Evolutionary conservation across 37 sponge, comb jelly and placozoan genomes (phyloP), one percentile per base, ranked within the genome.

Genomic region (Halisarca cf. caerulea): DNA sequence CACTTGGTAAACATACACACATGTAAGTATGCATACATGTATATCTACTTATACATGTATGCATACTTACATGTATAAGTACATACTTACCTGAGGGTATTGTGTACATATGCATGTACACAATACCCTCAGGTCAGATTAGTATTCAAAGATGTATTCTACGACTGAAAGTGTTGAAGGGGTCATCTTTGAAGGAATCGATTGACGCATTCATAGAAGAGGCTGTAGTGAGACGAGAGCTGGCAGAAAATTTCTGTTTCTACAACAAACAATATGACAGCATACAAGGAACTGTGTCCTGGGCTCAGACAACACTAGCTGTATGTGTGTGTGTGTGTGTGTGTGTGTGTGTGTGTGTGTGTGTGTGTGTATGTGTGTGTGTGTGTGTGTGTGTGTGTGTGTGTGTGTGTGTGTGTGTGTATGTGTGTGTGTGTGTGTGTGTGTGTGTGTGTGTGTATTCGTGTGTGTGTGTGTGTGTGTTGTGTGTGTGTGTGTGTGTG

Each of bases 221-320:
- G 61, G 82, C 85, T 39, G 58, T 89, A 7, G 82, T 84, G 0
- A 55, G 89, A 54, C 45, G 85, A 44, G 89, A 89, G 69, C 42
- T 89, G 64, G 66, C 85, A 7, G 85, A 85, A 55, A 89, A 89
- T 58, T 89, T 79, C 66, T 89, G 89, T 62, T 80, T 33, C 77
- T 89, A 89, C 80, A 85, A 84, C 53, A 18, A 39, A 35, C 78
- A 89, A 21, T 89, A 89, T 80, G 89, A 89, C 82, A 74, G 42
- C 23, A 32, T 89, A 0, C 43, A 72, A 15, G 85, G 89, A 15
- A 82, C 82, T 8, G 72, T 81, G 8, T 23, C 41, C 25, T 89
- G 89, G 89, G 89, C 89, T 39, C 47, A 57, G 27, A 68, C 66
- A 18, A 84, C 85, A 5, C 58, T 89, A 27, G 28, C 42, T 4